Evolutionary conservation across 2,113 vertebrate genomes (phyloP).

Genomic region (Spilogale gracilis): DNA sequence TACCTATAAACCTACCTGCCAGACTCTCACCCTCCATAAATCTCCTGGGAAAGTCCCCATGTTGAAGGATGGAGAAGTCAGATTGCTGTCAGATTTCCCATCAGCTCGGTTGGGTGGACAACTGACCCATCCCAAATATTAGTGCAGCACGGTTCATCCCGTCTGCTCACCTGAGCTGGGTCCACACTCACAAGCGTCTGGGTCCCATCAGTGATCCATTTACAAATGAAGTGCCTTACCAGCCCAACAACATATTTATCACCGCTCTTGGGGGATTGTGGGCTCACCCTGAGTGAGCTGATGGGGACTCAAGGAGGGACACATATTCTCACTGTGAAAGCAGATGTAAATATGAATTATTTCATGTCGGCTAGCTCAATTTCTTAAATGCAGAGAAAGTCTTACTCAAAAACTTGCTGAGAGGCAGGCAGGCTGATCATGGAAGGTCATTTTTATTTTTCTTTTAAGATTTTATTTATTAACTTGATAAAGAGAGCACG

Average conservation of each 20-base stretch:
- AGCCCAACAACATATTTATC: not conserved
- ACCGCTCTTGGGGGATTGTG: not conserved
- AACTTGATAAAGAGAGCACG: no score
- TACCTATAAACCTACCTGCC: slow-evolving; percentile 30
- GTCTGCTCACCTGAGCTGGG: not conserved
- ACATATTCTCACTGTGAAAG: not conserved
- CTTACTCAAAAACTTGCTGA: not conserved
- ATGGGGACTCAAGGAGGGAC: not conserved
- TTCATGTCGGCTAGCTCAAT: not conserved
- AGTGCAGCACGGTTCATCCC: not conserved
- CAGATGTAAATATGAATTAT: not conserved
- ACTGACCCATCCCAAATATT: not conserved
- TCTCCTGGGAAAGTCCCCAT: not conserved
- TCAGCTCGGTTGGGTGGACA: not conserved
- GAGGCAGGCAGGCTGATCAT: not conserved
- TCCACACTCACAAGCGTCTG: not conserved
- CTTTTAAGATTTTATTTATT: no score
- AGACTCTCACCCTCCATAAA: slow-evolving; percentile 39
- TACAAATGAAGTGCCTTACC: not conserved
- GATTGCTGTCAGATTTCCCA: not conserved
- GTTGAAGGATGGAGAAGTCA: slow-evolving; percentile 20
- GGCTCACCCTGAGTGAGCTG: not conserved
- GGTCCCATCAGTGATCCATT: not conserved
- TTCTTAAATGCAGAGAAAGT: not conserved
- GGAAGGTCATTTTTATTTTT: not conserved